phyloP scores from a whole-genome alignment of 2,113 vertebrate genomes.

The Istiophorus platypterus region DNA sequence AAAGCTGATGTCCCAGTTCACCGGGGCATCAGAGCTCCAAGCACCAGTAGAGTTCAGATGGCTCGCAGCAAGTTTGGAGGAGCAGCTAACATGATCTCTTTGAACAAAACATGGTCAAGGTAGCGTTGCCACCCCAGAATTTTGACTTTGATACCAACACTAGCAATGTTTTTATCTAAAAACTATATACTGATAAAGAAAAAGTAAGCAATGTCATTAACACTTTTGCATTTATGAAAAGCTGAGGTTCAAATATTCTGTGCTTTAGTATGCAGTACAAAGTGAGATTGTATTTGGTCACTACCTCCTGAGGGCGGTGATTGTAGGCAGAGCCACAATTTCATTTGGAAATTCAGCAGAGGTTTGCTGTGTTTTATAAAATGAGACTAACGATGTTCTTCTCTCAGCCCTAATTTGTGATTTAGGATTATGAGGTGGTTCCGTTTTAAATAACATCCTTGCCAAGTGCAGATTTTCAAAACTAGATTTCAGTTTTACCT shows the following conservation, averaged over 20 bases:
- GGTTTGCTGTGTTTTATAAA: neutral
- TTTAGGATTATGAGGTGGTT: slow-evolving; percentile 7
- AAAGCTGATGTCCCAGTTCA: slow-evolving; percentile 60
- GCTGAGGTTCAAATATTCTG: neutral
- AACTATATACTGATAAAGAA: neutral
- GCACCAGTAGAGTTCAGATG: slow-evolving; percentile 59
- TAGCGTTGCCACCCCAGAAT: neutral
- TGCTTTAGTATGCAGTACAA: neutral
- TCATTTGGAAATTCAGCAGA: neutral
- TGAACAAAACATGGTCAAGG: slow-evolving; percentile 19
- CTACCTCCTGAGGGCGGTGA: neutral
- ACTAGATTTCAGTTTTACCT: neutral
- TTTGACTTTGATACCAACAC: slow-evolving; percentile 20
- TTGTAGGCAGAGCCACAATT: neutral
- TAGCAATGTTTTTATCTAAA: neutral
- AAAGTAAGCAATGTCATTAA: neutral
- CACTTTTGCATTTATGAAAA: neutral
- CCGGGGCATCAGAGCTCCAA: slow-evolving; percentile 27
- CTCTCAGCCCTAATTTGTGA: slow-evolving; percentile 17
- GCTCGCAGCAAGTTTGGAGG: slow-evolving; percentile 50
- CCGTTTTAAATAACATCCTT: neutral
- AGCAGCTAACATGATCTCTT: slow-evolving; percentile 33
- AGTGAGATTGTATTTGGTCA: neutral
- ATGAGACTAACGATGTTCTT: slow-evolving; percentile 4
- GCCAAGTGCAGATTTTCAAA: slow-evolving; percentile 6